Conservation (phyloP, 2,113 vertebrate species). For the Cavia porcellus region DNA sequence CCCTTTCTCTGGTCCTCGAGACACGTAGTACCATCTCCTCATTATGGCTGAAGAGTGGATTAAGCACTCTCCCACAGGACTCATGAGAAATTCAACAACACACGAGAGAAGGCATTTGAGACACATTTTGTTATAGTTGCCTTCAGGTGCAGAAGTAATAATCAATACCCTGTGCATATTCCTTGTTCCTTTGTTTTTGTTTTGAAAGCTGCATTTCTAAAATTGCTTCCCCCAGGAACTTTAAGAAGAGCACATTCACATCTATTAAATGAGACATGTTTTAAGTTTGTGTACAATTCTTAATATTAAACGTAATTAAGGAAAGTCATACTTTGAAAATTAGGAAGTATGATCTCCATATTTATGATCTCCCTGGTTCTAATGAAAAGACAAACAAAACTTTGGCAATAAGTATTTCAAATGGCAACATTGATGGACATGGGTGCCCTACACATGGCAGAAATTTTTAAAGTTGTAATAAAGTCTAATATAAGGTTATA, state of each 20-base stretch:
- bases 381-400: neutral
- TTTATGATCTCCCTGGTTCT: neutral
- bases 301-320: conserved; percentile 21
- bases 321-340: neutral
- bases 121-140: neutral
- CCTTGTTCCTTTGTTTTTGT: neutral
- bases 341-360: neutral
- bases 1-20: neutral
- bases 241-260: neutral
- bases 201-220: conserved; percentile 36
- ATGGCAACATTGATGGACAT: neutral
- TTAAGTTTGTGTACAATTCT: neutral
- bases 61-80: neutral
- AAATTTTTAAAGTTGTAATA: neutral
- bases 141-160: neutral
- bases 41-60: neutral
- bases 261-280: neutral
- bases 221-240: neutral
- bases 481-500: neutral
- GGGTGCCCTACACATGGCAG: neutral
- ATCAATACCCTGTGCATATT: neutral
- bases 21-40: neutral
- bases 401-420: neutral
- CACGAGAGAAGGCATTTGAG: neutral
- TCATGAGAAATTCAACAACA: neutral